Evolutionary conservation across 2,113 vertebrate species (phyloP).

Genomic region (Brevimyrus niger): DNA sequence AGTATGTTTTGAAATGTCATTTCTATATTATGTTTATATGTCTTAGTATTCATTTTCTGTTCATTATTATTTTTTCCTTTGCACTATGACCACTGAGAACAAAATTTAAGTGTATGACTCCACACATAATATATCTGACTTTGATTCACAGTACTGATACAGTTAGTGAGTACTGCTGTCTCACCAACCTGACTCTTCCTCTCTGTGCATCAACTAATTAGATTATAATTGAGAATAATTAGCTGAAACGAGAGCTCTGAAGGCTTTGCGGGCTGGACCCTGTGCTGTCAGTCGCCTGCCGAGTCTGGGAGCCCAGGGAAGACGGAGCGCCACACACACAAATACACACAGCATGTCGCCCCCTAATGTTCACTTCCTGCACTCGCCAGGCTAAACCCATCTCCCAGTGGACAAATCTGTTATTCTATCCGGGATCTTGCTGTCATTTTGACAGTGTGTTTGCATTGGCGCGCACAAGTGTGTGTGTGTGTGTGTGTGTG

Average conservation of each 20-base stretch:
- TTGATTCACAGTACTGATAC: neutral
- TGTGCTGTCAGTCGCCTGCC: neutral
- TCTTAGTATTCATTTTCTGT: neutral
- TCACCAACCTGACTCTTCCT: neutral
- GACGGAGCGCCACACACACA: slow-evolving; percentile 21
- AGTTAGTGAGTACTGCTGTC: neutral
- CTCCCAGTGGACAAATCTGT: neutral
- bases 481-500: neutral
- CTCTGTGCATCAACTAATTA: slow-evolving; percentile 36
- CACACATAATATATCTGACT: neutral
- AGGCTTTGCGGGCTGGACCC: neutral
- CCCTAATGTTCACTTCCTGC: neutral
- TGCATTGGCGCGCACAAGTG: neutral
- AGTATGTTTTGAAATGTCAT: neutral
- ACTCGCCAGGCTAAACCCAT: neutral
- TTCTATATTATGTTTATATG: neutral
- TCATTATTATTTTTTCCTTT: neutral
- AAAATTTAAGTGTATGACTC: neutral
- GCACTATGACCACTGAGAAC: neutral
- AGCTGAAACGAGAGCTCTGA: slow-evolving; percentile 30
- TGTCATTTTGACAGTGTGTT: neutral
- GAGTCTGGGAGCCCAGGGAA: neutral
- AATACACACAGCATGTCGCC: neutral
- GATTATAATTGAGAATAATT: slow-evolving; percentile 42
- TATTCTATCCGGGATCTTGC: neutral